Conservation (phyloP, 2,888 invertebrate species). For the Ichneumon xanthorius region DNA sequence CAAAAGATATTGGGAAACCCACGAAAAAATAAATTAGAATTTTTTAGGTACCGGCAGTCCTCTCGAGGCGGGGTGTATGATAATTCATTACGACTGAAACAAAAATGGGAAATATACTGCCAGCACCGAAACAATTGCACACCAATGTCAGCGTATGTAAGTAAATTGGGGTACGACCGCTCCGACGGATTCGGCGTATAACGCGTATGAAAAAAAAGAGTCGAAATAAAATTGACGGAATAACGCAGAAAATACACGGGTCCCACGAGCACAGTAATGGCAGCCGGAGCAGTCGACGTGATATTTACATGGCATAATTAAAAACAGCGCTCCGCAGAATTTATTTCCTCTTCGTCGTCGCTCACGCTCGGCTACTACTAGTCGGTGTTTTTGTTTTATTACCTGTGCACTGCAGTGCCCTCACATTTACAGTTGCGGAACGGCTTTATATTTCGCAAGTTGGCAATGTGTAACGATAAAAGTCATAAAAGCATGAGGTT, state of each 20-base stretch:
- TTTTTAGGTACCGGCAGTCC: neutral
- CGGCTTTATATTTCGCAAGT: slow-evolving; percentile 53
- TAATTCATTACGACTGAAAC: neutral
- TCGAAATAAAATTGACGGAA: slow-evolving; percentile 49
- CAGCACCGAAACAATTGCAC: slow-evolving; percentile 28
- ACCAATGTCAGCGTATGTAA: slow-evolving; percentile 18
- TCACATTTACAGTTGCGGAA: slow-evolving; percentile 13
- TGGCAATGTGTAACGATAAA: slow-evolving; percentile 33
- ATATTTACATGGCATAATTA: slow-evolving; percentile 75
- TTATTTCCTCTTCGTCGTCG: slow-evolving; percentile 48
- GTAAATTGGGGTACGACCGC: slow-evolving; percentile 46
- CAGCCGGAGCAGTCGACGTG: slow-evolving; percentile 9
- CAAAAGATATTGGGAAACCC: neutral
- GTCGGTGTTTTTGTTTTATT: slow-evolving; percentile 40
- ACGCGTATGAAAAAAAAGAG: slow-evolving; percentile 27
- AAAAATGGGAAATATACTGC: neutral
- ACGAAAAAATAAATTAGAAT: neutral
- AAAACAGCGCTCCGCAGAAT: slow-evolving; percentile 66
- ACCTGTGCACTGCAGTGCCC: slow-evolving; percentile 15
- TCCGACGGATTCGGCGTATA: slow-evolving; percentile 21
- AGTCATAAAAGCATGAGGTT: slow-evolving; percentile 1
- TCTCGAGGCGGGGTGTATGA: neutral
- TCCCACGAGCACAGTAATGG: neutral
- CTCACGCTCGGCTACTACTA: slow-evolving; percentile 27
- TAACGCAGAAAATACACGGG: slow-evolving; percentile 43